Conservation (phyloP, 1,140 invertebrate species). For the Arctopsyche grandis region DNA sequence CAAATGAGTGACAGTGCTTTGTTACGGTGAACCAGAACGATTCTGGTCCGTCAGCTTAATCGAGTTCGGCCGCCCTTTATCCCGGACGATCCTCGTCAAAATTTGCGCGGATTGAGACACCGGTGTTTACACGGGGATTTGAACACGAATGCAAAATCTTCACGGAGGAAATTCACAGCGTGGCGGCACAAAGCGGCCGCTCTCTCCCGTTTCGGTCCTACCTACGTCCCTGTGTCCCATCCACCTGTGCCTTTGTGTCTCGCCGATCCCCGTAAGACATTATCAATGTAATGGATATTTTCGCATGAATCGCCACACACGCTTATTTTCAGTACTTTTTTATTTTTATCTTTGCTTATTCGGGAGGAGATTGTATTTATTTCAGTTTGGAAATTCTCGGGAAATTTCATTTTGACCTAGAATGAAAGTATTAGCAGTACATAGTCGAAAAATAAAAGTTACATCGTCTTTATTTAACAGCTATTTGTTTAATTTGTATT, state of each 20-base stretch:
- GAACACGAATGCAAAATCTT: constrained; percentile 35
- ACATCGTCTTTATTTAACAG: too few relatives aligned
- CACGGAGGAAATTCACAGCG: constrained; percentile 17
- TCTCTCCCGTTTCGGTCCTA: background rate
- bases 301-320: background rate
- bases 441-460: too few relatives aligned
- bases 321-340: too few relatives aligned
- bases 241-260: background rate
- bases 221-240: background rate
- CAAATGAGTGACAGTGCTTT: constrained; percentile 17
- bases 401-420: too few relatives aligned
- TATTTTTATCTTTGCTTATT: too few relatives aligned
- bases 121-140: constrained; percentile 35
- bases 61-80: constrained; percentile 36
- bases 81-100: constrained; percentile 32
- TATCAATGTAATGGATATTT: constrained; percentile 17
- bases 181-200: background rate
- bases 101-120: constrained; percentile 17
- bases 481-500: too few relatives aligned
- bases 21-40: background rate
- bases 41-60: constrained; percentile 21
- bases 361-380: too few relatives aligned
- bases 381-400: too few relatives aligned
- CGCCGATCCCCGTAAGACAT: background rate
- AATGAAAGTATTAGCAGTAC: too few relatives aligned